Evolutionary conservation across 2,888 invertebrate species (phyloP), one percentile per base, ranked within the genome.

Genomic region (Pristionchus fissidentatus): DNA sequence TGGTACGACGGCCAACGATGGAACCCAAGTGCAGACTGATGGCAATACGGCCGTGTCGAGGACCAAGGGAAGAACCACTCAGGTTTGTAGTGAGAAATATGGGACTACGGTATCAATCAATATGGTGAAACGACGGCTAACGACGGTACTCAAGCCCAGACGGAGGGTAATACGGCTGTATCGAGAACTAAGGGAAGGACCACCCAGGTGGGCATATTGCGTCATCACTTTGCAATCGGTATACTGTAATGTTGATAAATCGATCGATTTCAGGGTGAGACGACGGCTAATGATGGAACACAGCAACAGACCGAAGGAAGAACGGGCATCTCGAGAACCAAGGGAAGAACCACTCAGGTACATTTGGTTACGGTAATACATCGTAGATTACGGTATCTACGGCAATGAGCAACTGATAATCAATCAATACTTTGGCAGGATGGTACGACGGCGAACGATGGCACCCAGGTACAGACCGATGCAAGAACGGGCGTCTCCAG

Each of bases 301-400:
- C 62, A 62, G 38, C 26, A 8, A 26, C 62, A 62, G 62, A 62
- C 62, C 13, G 62, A 62, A 19, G 62, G 62, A 13, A 32, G 38
- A 38, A 62, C 62, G 35, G 62, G 35, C 26, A 38, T 66, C 38
- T 66, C 66, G 19, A 66, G 22, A 22, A 66, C 66, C 38, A 66
- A 66, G 38, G 66, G 66, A 19, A 35, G 66, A 35, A 66, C 66
- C 66, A 66, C 66, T n/a, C 66, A 66, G 66, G 66, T 66, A 66
- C 62, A 62, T 19, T 38, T 22, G 15, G 32, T 3, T 26, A 22
- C 57, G 3, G 8, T 29, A 57, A 26, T 4, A 26, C 29, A 57
- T 29, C 13, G 57, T 57, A 29, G 29, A 13, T 15, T 3, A 52
- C 8, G 52, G 52, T 10, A 3, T 0, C 5, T 66, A 66, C 26